Percentiles rank a stretch among this genome's conserved stretches.
These are phyloP conservation scores for Solea solea DNA, from an alignment of 2,113 vertebrate genomes.

Conservation along the genomic window DNA sequence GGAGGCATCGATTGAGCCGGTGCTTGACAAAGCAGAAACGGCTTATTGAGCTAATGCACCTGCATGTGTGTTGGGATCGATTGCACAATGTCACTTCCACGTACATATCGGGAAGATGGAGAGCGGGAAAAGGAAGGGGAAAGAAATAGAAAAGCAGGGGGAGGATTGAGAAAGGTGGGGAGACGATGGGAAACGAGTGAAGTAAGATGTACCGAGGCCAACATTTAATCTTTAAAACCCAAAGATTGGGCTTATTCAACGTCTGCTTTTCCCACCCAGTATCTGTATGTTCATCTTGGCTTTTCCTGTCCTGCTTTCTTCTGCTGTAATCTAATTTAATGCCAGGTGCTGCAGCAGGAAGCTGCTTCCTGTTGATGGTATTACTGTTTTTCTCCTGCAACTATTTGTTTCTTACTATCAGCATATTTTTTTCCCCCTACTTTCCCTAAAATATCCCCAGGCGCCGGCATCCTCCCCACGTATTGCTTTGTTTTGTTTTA, in stretches of 20 bases:
- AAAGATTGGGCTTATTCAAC: neutral
- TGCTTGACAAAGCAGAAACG: constrained; percentile 82
- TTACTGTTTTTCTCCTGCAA: neutral
- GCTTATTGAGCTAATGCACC: constrained; percentile 81
- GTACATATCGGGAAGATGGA: constrained; percentile 45
- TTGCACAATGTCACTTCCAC: constrained; percentile 77
- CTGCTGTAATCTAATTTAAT: constrained; percentile 3
- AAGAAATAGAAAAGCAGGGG: neutral
- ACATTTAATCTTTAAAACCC: neutral
- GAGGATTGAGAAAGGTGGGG: constrained; percentile 4
- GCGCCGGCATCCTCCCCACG: too few species aligned
- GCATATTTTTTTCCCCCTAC: neutral
- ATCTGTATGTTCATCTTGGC: neutral
- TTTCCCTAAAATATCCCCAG: neutral
- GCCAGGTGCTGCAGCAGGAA: constrained; percentile 14
- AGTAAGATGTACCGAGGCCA: neutral
- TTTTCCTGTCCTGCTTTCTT: neutral
- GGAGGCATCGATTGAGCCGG: constrained; percentile 77
- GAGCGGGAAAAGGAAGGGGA: constrained; percentile 5
- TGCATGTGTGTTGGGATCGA: constrained; percentile 70
- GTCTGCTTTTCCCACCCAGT: neutral
- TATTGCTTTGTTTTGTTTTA: neutral
- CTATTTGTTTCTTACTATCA: constrained; percentile 16
- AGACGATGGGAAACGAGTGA: neutral
- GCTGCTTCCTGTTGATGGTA: constrained; percentile 7